These are phyloP conservation scores for Loris lydekkerianus DNA, from an alignment of 2,797 vertebrate species.

Conservation along the genomic window DNA sequence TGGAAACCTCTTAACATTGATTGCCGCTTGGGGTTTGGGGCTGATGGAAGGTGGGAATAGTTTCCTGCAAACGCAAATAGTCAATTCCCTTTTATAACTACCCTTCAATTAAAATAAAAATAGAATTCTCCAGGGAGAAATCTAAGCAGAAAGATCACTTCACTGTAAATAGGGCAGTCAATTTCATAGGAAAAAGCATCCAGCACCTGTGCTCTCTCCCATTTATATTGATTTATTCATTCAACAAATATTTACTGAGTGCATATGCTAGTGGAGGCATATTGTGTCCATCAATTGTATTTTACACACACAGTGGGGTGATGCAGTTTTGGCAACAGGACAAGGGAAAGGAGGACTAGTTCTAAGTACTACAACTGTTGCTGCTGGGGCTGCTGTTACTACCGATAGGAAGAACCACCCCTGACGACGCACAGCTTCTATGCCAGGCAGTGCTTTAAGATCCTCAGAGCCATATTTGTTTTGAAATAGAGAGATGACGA, in stretches of 20 bases:
- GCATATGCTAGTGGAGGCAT: neutral
- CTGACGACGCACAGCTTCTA: fast-evolving
- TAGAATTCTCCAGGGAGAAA: neutral
- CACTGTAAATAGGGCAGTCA: slow-evolving; percentile 69
- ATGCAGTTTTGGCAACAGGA: neutral
- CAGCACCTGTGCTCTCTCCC: neutral
- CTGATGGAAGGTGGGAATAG: slow-evolving; percentile 45
- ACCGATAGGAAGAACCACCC: too few relatives aligned
- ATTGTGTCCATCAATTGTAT: neutral
- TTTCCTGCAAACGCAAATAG: slow-evolving; percentile 72
- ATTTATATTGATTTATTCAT: slow-evolving; percentile 55
- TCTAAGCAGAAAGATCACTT: slow-evolving; percentile 59
- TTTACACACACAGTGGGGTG: neutral
- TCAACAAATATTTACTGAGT: slow-evolving; percentile 64
- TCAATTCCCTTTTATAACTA: slow-evolving; percentile 72
- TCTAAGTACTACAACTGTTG: neutral
- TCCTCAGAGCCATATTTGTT: neutral
- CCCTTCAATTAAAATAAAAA: slow-evolving; percentile 75
- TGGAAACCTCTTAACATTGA: slow-evolving; percentile 59
- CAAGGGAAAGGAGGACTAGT: neutral
- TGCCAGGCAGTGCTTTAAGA: neutral
- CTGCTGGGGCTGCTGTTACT: neutral
- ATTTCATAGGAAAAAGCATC: slow-evolving; percentile 67
- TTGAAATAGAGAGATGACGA: neutral
- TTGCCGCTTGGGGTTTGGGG: slow-evolving; percentile 55